Evolutionary conservation across 1,140 invertebrate genomes (phyloP).

Genomic region (Drepana arcuata): DNA sequence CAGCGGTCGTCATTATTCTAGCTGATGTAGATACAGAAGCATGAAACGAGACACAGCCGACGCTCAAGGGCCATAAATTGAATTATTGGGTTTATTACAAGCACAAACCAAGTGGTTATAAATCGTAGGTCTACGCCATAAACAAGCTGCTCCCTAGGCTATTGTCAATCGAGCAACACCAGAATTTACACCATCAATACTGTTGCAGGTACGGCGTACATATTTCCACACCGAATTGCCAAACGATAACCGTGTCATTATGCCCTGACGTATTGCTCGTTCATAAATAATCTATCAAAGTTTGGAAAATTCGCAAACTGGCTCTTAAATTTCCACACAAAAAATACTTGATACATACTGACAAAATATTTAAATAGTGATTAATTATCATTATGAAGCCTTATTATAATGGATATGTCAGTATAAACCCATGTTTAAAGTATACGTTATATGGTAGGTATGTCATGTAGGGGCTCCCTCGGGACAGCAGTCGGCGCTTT

Average conservation of each 20-base stretch:
- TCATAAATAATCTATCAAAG: constrained; percentile 26
- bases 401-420: not conserved
- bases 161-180: constrained; percentile 28
- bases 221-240: constrained; percentile 29
- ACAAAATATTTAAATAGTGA: constrained; percentile 1
- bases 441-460: constrained; percentile 13
- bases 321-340: not conserved
- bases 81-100: constrained; percentile 40
- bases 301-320: constrained; percentile 36
- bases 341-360: constrained; percentile 3
- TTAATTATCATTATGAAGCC: too few species aligned
- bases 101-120: constrained; percentile 25
- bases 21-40: constrained; percentile 18
- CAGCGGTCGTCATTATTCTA: constrained; percentile 12
- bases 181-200: constrained; percentile 21
- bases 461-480: constrained; percentile 9
- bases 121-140: constrained; percentile 24
- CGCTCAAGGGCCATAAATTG: constrained; percentile 35
- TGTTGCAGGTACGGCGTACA: constrained; percentile 25
- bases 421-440: not conserved
- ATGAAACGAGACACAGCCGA: constrained; percentile 21
- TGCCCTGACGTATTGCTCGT: constrained; percentile 28
- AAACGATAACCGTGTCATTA: constrained; percentile 37
- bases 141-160: constrained; percentile 28
- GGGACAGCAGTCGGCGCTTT: constrained; percentile 20